Evolutionary conservation across 2,113 vertebrate species (phyloP).

Genomic region (Plectropomus leopardus): DNA sequence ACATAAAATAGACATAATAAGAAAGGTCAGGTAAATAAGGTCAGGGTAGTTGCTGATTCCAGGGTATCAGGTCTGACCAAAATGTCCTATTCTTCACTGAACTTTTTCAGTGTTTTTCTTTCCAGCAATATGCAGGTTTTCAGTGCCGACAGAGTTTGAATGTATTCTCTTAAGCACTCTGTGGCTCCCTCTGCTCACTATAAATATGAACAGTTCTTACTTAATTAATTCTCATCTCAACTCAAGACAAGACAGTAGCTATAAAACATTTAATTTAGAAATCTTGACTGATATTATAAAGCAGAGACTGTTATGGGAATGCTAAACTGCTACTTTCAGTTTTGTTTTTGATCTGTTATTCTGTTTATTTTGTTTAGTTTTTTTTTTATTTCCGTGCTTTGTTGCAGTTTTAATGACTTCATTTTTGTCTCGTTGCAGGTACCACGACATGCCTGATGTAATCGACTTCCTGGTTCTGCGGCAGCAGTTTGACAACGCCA

Average conservation of each 20-base stretch:
- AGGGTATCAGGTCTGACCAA: too few relatives aligned
- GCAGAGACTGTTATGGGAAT: neutral
- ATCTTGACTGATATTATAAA: neutral
- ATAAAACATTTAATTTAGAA: neutral
- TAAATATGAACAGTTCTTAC: neutral
- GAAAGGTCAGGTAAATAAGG: too few relatives aligned
- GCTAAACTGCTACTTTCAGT: neutral
- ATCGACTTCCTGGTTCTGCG: slow-evolving; percentile 97
- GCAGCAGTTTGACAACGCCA: slow-evolving; percentile 97
- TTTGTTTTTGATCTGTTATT: neutral
- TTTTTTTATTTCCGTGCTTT: neutral
- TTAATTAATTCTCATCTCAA: neutral
- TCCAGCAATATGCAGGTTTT: neutral
- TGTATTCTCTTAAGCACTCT: neutral
- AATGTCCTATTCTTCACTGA: too few relatives aligned
- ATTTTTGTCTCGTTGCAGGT: slow-evolving; percentile 79
- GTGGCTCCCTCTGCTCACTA: neutral
- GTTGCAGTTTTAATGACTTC: neutral
- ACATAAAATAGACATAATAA: too few relatives aligned
- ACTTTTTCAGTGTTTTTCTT: neutral
- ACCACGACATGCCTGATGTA: slow-evolving; percentile 99
- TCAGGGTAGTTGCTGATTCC: too few relatives aligned
- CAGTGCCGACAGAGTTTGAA: neutral
- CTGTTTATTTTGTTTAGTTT: neutral
- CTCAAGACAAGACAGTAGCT: neutral